Conservation (phyloP, 2,113 vertebrate species). For the Scophthalmus maximus region DNA sequence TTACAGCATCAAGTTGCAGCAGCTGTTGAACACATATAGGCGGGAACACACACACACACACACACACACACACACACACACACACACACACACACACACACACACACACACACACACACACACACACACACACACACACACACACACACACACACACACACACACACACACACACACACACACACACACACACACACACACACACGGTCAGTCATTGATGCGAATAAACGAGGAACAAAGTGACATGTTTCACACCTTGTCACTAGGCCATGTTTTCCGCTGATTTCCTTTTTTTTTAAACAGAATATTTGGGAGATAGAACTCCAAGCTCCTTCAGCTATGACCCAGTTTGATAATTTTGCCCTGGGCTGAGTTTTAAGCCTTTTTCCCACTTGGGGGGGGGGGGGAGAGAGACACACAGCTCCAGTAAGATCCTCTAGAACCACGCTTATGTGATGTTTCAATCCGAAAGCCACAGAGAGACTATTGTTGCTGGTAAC, state of each 20-base stretch:
- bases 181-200: background rate
- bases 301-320: slow-evolving; percentile 26
- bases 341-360: slow-evolving; percentile 75
- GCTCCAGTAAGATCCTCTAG: slow-evolving; percentile 27
- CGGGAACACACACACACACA: background rate
- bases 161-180: background rate
- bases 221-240: slow-evolving; percentile 35
- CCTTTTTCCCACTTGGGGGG: slow-evolving; percentile 42
- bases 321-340: slow-evolving; percentile 49
- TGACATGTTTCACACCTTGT: slow-evolving; percentile 13
- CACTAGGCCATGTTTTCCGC: background rate
- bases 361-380: slow-evolving; percentile 66
- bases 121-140: background rate
- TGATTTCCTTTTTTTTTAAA: slow-evolving; percentile 1
- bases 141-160: background rate
- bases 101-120: background rate
- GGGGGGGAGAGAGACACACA: slow-evolving; percentile 40
- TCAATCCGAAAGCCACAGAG: slow-evolving; percentile 9
- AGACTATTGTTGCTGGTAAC: background rate
- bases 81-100: background rate
- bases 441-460: slow-evolving; percentile 19
- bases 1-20: background rate
- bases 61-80: background rate
- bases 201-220: too few relatives aligned
- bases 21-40: background rate